Conservation (phyloP, 2,113 vertebrate species). For the Zosterops pallidus region DNA sequence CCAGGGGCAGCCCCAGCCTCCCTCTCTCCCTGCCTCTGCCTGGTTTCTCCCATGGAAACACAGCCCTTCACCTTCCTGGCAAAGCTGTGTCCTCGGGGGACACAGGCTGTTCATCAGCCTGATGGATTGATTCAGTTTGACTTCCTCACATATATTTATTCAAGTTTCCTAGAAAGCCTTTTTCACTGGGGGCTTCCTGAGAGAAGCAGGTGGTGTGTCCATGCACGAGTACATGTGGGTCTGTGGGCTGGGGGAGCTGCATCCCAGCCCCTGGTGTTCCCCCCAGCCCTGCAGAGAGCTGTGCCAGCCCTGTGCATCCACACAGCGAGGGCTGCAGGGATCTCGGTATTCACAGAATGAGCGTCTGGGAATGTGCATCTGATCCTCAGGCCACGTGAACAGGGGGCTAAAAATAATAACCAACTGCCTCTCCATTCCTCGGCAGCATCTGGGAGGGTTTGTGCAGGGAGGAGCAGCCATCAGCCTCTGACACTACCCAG, state of each 20-base stretch:
- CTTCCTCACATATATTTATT: neutral
- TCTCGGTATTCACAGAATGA: slow-evolving; percentile 7
- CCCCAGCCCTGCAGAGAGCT: fast-evolving
- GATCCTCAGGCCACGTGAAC: slow-evolving; percentile 50
- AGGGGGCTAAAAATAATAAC: slow-evolving; percentile 64
- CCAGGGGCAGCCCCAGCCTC: fast-evolving
- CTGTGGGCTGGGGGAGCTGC: neutral
- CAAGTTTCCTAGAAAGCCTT: slow-evolving; percentile 44
- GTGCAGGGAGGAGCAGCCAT: neutral
- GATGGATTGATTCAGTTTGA: neutral
- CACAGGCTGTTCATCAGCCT: neutral
- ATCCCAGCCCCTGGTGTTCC: neutral
- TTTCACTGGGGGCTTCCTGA: slow-evolving; percentile 14
- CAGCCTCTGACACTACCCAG: neutral
- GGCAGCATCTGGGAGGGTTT: neutral
- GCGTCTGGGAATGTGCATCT: slow-evolving; percentile 61
- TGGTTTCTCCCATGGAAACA: neutral
- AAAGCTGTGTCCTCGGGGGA: neutral
- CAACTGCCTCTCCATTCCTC: slow-evolving; percentile 24
- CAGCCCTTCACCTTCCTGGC: neutral
- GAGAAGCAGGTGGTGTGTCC: neutral
- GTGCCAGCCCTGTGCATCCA: neutral
- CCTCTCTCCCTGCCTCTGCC: neutral
- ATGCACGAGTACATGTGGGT: fast-evolving
- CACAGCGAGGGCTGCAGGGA: fast-evolving